Percentiles rank a stretch among this genome's conserved stretches.
These are phyloP conservation scores for Lutraria lutraria DNA, from an alignment of 2,888 invertebrate species.

Conservation along the genomic window DNA sequence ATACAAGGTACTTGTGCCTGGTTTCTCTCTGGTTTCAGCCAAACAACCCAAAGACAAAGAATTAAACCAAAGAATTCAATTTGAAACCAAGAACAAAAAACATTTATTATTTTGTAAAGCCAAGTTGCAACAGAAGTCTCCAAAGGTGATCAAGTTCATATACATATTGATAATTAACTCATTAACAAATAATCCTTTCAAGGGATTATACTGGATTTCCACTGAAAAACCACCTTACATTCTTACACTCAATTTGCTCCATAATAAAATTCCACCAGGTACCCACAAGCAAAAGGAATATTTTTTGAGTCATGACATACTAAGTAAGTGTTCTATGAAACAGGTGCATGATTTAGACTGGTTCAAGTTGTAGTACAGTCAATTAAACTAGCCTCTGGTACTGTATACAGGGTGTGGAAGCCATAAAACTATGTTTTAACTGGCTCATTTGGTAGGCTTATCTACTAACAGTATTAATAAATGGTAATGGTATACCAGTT, in stretches of 20 bases:
- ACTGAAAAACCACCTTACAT: background rate
- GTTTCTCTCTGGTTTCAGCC: background rate
- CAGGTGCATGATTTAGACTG: slow-evolving; percentile 20
- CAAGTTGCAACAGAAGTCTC: background rate
- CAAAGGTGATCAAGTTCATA: slow-evolving; percentile 15
- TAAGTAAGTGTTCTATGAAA: slow-evolving; percentile 12
- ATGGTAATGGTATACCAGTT: slow-evolving; percentile 44
- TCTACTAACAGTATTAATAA: slow-evolving; percentile 41
- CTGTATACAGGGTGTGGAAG: slow-evolving; percentile 25
- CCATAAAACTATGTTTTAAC: slow-evolving; percentile 39
- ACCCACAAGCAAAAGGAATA: slow-evolving; percentile 14
- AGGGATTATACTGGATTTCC: background rate
- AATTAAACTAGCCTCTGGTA: slow-evolving; percentile 45
- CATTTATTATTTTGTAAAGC: background rate
- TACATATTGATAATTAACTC: background rate
- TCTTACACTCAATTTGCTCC: background rate
- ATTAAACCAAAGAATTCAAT: background rate
- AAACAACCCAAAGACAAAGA: background rate
- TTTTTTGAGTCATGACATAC: slow-evolving; percentile 10
- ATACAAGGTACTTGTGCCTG: background rate
- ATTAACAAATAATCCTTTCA: background rate
- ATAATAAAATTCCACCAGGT: slow-evolving; percentile 13
- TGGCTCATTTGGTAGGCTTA: slow-evolving; percentile 46
- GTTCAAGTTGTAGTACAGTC: slow-evolving; percentile 19
- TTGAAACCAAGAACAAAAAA: background rate